Evolutionary conservation across 2,888 invertebrate genomes (phyloP).

Genomic region (Ophraella communa): DNA sequence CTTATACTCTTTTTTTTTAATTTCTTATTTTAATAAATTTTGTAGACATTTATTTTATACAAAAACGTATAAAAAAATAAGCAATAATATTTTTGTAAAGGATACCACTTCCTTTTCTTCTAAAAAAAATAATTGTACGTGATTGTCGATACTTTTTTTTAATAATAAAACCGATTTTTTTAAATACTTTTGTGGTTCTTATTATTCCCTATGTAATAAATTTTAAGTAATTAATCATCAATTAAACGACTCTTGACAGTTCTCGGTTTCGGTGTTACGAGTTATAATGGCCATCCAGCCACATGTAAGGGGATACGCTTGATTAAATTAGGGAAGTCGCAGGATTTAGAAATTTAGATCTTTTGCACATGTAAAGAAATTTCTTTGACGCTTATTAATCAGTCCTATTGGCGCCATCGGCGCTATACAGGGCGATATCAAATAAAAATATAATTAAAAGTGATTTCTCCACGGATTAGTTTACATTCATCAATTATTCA

Average conservation of each 20-base stretch:
- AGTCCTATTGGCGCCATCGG: conserved; percentile 17
- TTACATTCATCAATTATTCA: no score
- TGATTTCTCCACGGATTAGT: no score
- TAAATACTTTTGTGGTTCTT: no score
- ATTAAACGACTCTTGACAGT: conserved; percentile 36
- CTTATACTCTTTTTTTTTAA: no score
- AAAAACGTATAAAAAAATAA: no score
- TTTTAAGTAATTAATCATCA: conserved; percentile 34
- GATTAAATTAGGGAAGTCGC: conserved; percentile 20
- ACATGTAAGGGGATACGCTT: conserved; percentile 21
- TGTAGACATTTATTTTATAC: no score
- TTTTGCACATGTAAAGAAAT: conserved; percentile 22
- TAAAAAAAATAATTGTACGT: no score
- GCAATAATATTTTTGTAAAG: no score
- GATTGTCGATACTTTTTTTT: not conserved
- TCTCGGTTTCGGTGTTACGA: conserved; percentile 13
- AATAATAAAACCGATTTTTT: no score
- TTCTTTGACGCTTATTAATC: conserved; percentile 1
- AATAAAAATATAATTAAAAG: not conserved
- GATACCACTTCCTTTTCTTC: no score
- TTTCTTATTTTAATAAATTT: no score
- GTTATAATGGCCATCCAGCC: conserved; percentile 6
- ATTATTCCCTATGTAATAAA: no score
- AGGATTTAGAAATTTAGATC: conserved; percentile 11
- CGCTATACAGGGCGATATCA: conserved; percentile 1